These are phyloP conservation scores for Cistogaster globosa DNA, from an alignment of 2,888 invertebrate species.

Conservation along the genomic window DNA sequence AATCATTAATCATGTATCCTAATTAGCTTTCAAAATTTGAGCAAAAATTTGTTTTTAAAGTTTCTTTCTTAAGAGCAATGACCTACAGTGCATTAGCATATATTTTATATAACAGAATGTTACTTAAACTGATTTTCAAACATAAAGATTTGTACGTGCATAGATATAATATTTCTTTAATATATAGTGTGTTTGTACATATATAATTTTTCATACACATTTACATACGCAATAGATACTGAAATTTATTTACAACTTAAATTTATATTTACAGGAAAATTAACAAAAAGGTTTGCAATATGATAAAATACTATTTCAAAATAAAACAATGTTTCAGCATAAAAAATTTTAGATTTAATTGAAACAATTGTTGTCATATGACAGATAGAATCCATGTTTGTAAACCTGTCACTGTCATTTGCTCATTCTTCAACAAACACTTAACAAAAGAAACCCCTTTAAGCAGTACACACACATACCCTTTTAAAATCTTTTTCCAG, in stretches of 20 bases:
- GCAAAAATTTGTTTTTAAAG: too few species aligned
- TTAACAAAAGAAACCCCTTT: slow-evolving; percentile 27
- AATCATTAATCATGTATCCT: too few species aligned
- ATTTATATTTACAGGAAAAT: background rate
- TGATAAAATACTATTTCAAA: slow-evolving; percentile 25
- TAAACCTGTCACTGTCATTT: slow-evolving; percentile 45
- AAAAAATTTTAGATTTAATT: slow-evolving; percentile 25
- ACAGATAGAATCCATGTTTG: background rate
- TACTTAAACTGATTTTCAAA: too few species aligned
- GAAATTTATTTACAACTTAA: slow-evolving; percentile 36
- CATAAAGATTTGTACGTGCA: too few species aligned
- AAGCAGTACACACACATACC: slow-evolving; percentile 13
- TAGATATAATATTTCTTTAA: too few species aligned
- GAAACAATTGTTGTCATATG: slow-evolving; percentile 24
- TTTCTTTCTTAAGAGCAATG: too few species aligned
- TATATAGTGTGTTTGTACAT: too few species aligned
- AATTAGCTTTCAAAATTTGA: too few species aligned
- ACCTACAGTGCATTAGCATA: too few species aligned
- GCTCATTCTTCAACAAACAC: slow-evolving; percentile 14
- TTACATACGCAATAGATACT: background rate
- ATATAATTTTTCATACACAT: background rate
- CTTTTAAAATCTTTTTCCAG: background rate
- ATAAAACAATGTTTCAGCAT: slow-evolving; percentile 12
- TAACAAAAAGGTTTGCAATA: slow-evolving; percentile 5
- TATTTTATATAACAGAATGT: too few species aligned